Evolutionary conservation across 2,113 vertebrate genomes (phyloP), one percentile per base, ranked within the genome.

Genomic region (Cervus canadensis): DNA sequence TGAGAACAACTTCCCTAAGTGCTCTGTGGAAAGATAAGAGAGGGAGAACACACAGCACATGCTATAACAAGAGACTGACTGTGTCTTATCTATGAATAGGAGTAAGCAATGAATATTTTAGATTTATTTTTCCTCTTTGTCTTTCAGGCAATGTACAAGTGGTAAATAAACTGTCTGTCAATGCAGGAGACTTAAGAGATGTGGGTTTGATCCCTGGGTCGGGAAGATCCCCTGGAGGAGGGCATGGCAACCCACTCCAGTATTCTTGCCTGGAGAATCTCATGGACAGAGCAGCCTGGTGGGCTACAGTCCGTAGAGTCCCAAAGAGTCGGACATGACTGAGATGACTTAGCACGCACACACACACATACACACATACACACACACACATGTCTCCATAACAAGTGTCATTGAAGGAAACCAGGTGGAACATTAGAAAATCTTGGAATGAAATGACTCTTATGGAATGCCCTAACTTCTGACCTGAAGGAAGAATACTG

Each of bases 331-430:
- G n/a, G 67, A 71, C 40, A 43, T 0, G 12, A 43, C 36, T 26
- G 71, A 43, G 43, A 23, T 0, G 6, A 7, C 71, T 26, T 26
- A 43, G 21, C 2, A 0, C 3, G 9, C 8, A 48, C 12, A 1
- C 26, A 14, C 12, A 1, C 57, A 12, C 11, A 5, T 11, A 60
- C 5, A 60, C 57, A 60, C 26, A 30, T 28, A 30, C 28, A 30
- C 62, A 36, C 71, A 40, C 21, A 43, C 23, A 76, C 3, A 43
- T 0, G 8, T 56, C 16, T 96, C 40, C 30, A 3, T 43, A 6
- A 36, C 2, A 8, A 25, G 5, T 64, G 23, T 23, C 25, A 30
- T 1, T 8, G 56, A 50, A 83, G 43, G 67, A 82, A 91, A 81
- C 2, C 45, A 81, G 64, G 2, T 1, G 57, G 28, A 50, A 17